phyloP scores from a whole-genome alignment of 1,140 invertebrate species.

The Lasioglossum albipes region DNA sequence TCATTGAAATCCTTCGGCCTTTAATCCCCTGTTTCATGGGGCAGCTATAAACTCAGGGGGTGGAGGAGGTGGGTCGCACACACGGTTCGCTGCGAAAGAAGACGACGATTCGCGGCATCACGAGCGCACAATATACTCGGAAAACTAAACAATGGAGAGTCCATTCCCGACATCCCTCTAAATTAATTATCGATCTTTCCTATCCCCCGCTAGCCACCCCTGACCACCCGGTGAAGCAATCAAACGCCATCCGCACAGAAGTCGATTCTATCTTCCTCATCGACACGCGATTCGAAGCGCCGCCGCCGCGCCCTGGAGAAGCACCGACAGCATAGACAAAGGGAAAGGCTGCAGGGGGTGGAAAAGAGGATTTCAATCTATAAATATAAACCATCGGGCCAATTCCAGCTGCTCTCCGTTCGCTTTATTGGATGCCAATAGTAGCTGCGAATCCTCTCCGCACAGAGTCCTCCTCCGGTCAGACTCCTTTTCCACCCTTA shows the following conservation, averaged over 20 bases:
- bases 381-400: slow-evolving; percentile 63
- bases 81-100: too few relatives aligned
- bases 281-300: neutral
- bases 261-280: slow-evolving; percentile 1
- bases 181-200: neutral
- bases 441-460: slow-evolving; percentile 44
- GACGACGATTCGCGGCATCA: too few relatives aligned
- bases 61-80: too few relatives aligned
- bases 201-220: too few relatives aligned
- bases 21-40: too few relatives aligned
- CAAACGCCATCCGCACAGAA: neutral
- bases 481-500: neutral
- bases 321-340: slow-evolving; percentile 1
- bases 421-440: slow-evolving; percentile 65
- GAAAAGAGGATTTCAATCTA: slow-evolving; percentile 59
- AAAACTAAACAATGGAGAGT: neutral
- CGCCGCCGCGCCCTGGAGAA: neutral
- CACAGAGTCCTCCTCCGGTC: slow-evolving; percentile 20
- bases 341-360: neutral
- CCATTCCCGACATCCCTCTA: neutral
- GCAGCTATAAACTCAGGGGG: too few relatives aligned
- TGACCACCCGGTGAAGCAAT: neutral
- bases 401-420: slow-evolving; percentile 52
- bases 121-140: neutral
- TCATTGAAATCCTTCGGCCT: too few relatives aligned